Percentiles rank a stretch among this genome's conserved stretches.
phyloP scores from a whole-genome alignment of 2,888 invertebrate species.

The Heliothis peltigera region DNA sequence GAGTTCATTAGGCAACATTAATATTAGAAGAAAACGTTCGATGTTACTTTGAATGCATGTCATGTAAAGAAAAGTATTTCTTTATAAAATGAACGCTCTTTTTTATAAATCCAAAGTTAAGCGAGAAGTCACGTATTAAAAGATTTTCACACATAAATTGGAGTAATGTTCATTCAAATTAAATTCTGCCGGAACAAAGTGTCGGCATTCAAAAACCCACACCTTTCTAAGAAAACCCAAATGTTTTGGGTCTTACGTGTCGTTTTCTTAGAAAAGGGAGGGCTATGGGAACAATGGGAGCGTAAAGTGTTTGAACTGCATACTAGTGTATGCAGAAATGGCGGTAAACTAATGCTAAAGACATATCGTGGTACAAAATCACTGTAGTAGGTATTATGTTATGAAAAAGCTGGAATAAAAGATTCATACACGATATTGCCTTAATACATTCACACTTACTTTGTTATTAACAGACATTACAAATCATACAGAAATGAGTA shows the following conservation, averaged over 20 bases:
- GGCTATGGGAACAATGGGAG: conserved; percentile 53
- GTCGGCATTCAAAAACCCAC: conserved; percentile 39
- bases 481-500: not conserved
- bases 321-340: conserved; percentile 24
- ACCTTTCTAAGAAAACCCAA: conserved; percentile 54
- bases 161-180: conserved; percentile 32
- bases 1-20: conserved; percentile 44
- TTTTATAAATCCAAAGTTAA: not conserved
- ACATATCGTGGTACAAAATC: conserved; percentile 9
- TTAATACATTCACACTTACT: too few species aligned
- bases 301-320: conserved; percentile 47
- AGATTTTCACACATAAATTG: conserved; percentile 34
- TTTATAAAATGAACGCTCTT: not conserved
- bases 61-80: not conserved
- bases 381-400: conserved; percentile 19
- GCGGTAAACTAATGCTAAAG: conserved; percentile 19
- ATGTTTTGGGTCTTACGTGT: conserved; percentile 53
- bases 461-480: not conserved
- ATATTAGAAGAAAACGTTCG: conserved; percentile 33
- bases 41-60: conserved; percentile 7
- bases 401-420: conserved; percentile 7
- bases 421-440: too few species aligned
- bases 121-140: conserved; percentile 16
- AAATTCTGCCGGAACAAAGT: conserved; percentile 39
- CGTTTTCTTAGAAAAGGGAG: conserved; percentile 55